Evolutionary conservation across 2,113 vertebrate species (phyloP), one percentile per base, ranked within the genome.

Genomic region (Paramisgurnus dabryanus): DNA sequence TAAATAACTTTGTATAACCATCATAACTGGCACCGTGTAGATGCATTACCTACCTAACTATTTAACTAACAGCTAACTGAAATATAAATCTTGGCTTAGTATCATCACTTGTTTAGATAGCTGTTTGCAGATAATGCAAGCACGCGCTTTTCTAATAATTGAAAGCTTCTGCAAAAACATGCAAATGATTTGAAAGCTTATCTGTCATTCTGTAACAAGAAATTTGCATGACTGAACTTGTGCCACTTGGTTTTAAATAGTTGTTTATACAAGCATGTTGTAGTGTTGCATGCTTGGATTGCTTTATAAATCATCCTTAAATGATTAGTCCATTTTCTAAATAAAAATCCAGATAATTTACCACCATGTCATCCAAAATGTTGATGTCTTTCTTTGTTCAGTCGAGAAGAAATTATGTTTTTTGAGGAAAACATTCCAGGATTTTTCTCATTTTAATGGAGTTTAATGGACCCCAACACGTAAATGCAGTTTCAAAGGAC

Each of bases 181-280:
- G 43, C 71, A 78, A 72, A 65, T 43, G 58, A 4, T 2, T 5
- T 17, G 13, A 55, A 13, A 0, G 22, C 69, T 41, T 75, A 63
- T 57, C 53, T 81, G 55, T 77, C 83, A 58, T 80, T 39, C 80
- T 80, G n/a, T 81, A 76, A 72, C 53, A 60, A 79, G 83, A 80
- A 41, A 83, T 80, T 60, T 88, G 87, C 87, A 87, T 88, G 88
- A 87, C 80, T 82, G 66, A 78, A 83, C 81, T 76, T 80, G 87
- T 85, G 80, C 85, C 45, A 77, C 86, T 87, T 67, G 85, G 86
- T 81, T 83, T 73, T 8, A 58, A n/a, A 57, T n/a, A 6, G 5
- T 6, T 50, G 3, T 57, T 17, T 17, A 5, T 2, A 18, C 17
- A 18, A 55, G 49, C 68, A 55, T 71, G 68, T 5, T 57, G 13